Conservation (phyloP, 1,140 invertebrate genomes). For the Ceratosolen fusciceps region DNA sequence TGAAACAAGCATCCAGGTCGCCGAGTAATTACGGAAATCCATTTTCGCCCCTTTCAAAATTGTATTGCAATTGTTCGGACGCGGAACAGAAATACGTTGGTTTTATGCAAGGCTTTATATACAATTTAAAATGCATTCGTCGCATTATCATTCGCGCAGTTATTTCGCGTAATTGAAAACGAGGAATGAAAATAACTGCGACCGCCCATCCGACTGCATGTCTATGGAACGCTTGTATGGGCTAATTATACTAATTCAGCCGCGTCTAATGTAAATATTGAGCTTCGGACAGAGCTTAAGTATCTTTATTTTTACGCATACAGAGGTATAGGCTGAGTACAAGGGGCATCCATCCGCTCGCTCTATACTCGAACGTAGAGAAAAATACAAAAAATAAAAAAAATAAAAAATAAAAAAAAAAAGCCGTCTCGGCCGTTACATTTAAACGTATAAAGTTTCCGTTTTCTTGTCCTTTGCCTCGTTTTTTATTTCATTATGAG, state of each 20-base stretch:
- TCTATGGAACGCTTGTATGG: not conserved
- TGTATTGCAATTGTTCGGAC: slow-evolving; percentile 3
- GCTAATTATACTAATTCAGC: slow-evolving; percentile 35
- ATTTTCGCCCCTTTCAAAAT: not conserved
- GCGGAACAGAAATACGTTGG: not conserved
- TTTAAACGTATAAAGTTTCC: slow-evolving; percentile 25
- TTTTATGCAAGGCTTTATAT: not conserved
- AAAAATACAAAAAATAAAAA: no score
- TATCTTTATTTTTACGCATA: not conserved
- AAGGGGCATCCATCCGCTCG: not conserved
- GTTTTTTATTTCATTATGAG: slow-evolving; percentile 29
- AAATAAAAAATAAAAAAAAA: no score
- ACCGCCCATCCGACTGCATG: not conserved
- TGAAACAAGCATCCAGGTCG: not conserved
- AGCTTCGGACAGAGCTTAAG: not conserved
- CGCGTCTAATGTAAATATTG: slow-evolving; percentile 26
- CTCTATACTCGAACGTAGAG: not conserved
- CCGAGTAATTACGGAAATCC: not conserved
- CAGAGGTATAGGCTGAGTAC: not conserved
- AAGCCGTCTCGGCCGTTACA: slow-evolving; percentile 26
- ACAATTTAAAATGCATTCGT: slow-evolving; percentile 5
- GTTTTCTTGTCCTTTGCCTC: not conserved
- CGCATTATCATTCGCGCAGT: not conserved
- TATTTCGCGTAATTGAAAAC: slow-evolving; percentile 39
- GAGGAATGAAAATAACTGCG: not conserved